Percentiles rank a stretch among this genome's conserved stretches.
phyloP scores from a whole-genome alignment of 2,113 vertebrate species.

The Equus quagga region DNA sequence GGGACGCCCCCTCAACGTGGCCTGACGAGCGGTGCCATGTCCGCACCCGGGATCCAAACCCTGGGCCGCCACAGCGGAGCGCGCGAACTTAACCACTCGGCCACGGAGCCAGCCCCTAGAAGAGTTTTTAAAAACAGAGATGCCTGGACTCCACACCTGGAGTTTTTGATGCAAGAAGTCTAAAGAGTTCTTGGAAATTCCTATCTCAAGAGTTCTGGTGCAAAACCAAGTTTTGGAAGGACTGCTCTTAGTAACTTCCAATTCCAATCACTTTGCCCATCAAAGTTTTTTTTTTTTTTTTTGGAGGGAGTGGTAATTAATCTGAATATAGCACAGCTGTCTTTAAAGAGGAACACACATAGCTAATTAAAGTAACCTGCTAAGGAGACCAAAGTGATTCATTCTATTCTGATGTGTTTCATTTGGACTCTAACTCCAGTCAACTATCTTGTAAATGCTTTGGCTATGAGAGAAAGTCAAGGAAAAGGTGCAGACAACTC shows the following conservation, averaged over 20 bases:
- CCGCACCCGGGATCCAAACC: too few species aligned
- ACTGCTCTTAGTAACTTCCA: neutral
- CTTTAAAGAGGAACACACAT: neutral
- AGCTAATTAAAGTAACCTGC: neutral
- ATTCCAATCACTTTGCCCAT: neutral
- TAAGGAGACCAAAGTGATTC: neutral
- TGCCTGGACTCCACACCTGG: neutral
- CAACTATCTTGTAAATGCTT: neutral
- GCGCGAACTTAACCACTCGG: too few species aligned
- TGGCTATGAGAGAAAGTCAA: neutral
- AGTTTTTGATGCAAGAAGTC: neutral
- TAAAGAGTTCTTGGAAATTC: neutral
- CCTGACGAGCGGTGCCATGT: too few species aligned
- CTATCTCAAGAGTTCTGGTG: neutral
- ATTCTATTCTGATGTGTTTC: neutral
- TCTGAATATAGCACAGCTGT: neutral
- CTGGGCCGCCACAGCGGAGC: too few species aligned
- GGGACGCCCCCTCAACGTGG: too few species aligned
- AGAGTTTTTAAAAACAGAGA: neutral
- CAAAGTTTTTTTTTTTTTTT: neutral
- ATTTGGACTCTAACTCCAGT: neutral
- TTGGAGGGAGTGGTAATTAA: neutral
- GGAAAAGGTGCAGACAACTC: neutral
- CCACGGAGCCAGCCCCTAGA: too few species aligned
- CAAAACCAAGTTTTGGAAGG: neutral